Base-by-base conservation (phyloP, 2,888 invertebrate genomes). In the Cacoxenus indagator region DNA sequence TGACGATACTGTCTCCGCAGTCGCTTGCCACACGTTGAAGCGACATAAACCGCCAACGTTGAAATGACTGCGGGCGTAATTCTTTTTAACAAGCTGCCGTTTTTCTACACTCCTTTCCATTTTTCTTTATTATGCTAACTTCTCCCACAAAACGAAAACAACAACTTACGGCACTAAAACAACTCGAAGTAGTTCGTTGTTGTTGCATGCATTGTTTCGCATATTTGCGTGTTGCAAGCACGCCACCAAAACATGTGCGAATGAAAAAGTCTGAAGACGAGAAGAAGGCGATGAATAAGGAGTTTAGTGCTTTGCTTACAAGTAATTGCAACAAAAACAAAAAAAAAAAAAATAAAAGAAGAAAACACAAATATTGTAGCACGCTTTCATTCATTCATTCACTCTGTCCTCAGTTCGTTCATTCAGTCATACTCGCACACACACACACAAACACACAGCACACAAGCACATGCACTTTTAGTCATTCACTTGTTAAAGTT, bases 21-120 rank as follows among this genome's bases (percentile, higher is more conserved):
- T 11, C 8, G 37, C 37, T 14, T 37, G 37, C 37, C 37, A 37
- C n/a, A n/a, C n/a, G n/a, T n/a, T 37, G 37, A 11, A 1, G 14
- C 37, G 37, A 37, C 37, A 8, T 2, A 37, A 37, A 51, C 4
- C 51, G 51, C 5, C 66, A 64, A 61, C 54, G 66, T 70, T 71
- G 67, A 82, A 76, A 82, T 80, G 78, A 73, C 80, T 77, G 68
- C 70, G 76, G 76, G 68, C 69, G 64, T 61, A 70, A 68, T 69
- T 68, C 68, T 69, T 72, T 68, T 72, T 67, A 67, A 71, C 65
- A 68, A 73, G 69, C 70, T 45, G 3, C 43, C 24, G 17, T 31
- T 27, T 37, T 37, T 59, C 37, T 59, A 8, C 37, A 43, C 45
- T 29, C 11, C 26, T 51, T 48, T 67, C 6, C 6, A n/a, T n/a